A percentile compares a stretch with the other conserved stretches of the same genome.
Evolutionary conservation across 2,797 vertebrate species (phyloP).

Genomic region (Anguilla obscura): DNA sequence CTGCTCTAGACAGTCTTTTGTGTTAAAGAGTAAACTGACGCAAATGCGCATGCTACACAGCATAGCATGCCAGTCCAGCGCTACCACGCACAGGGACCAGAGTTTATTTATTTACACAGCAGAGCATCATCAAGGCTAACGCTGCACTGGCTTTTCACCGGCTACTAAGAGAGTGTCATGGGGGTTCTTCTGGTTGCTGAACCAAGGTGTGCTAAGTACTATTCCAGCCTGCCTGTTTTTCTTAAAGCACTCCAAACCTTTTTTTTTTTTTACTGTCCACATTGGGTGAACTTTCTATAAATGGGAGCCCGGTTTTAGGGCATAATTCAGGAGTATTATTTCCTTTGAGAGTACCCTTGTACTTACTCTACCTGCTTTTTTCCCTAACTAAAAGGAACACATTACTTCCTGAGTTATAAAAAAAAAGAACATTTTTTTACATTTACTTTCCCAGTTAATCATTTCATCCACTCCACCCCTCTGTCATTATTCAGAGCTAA

Average conservation of each 20-base stretch:
- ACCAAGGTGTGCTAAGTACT: background rate
- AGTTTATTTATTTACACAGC: background rate
- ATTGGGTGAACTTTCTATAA: background rate
- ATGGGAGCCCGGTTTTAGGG: background rate
- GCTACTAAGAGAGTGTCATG: background rate
- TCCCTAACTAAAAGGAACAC: background rate
- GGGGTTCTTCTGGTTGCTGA: background rate
- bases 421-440: background rate
- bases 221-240: background rate
- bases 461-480: background rate
- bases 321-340: background rate
- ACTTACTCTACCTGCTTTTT: background rate
- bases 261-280: background rate
- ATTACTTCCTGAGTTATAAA: background rate
- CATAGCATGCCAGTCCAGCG: background rate
- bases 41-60: background rate
- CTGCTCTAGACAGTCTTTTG: background rate
- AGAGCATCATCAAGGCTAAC: background rate
- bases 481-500: background rate
- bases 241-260: background rate
- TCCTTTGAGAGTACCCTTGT: background rate
- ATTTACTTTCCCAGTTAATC: background rate
- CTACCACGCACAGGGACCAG: background rate
- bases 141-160: background rate
- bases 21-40: background rate